Evolutionary conservation across 2,888 invertebrate species (phyloP).

Genomic region (Orthosia cruda): DNA sequence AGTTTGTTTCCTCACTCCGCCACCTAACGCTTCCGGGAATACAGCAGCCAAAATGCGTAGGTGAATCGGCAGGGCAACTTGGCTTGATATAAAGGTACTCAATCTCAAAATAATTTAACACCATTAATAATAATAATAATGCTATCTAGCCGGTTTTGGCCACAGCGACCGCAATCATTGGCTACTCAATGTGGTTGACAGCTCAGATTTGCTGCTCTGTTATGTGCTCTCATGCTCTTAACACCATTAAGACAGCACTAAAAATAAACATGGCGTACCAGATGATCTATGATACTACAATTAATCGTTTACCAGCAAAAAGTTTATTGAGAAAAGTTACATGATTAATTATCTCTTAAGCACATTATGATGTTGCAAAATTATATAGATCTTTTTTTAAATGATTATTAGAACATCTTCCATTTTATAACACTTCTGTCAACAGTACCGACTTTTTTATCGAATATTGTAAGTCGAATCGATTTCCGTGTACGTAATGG

Average conservation of each 20-base stretch:
- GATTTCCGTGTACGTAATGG: constrained; percentile 70
- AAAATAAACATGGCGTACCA: constrained; percentile 12
- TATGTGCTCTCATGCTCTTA: too few species aligned
- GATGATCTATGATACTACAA: constrained; percentile 28
- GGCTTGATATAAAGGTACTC: too few species aligned
- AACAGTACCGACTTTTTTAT: constrained; percentile 63
- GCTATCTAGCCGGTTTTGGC: too few species aligned
- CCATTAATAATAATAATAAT: too few species aligned
- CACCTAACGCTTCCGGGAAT: too few species aligned
- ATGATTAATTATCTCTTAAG: constrained; percentile 35
- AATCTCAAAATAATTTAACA: background rate
- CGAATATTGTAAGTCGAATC: constrained; percentile 60
- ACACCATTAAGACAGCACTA: background rate
- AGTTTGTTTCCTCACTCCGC: too few species aligned
- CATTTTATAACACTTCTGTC: constrained; percentile 59
- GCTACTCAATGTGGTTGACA: too few species aligned
- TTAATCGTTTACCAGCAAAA: constrained; percentile 41
- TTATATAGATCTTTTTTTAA: constrained; percentile 38
- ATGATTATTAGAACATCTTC: constrained; percentile 25
- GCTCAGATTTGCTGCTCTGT: too few species aligned
- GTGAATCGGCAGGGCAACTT: too few species aligned
- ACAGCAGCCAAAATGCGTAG: too few species aligned
- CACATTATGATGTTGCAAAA: constrained; percentile 40
- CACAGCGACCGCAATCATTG: too few species aligned
- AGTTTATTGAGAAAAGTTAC: constrained; percentile 39